Evolutionary conservation across 1,140 invertebrate species (phyloP).

Genomic region (Rhizoglyphus robini): DNA sequence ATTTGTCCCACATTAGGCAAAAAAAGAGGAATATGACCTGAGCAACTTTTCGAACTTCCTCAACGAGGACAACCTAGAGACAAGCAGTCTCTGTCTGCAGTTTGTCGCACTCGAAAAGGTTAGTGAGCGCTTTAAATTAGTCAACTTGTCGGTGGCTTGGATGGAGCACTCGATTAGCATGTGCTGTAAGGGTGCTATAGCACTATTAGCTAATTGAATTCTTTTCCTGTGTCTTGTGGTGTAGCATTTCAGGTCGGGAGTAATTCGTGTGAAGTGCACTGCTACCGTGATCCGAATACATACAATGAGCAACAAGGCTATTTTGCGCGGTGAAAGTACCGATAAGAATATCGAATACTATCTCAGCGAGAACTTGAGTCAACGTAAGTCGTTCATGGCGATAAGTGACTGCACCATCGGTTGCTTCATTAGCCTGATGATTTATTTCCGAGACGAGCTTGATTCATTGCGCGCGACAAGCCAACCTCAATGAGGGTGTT

Average conservation of each 20-base stretch:
- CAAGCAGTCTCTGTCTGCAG: conserved; percentile 28
- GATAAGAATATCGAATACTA: conserved; percentile 41
- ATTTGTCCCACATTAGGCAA: too few species aligned
- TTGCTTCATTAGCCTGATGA: background rate
- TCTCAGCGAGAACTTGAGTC: conserved; percentile 26
- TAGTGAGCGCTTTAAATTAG: too few species aligned
- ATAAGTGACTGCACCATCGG: too few species aligned
- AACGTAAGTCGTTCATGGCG: background rate
- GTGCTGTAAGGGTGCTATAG: background rate
- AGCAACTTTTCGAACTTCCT: conserved; percentile 28
- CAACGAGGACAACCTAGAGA: conserved; percentile 29
- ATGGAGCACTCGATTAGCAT: too few species aligned
- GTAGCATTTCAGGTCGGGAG: conserved; percentile 26
- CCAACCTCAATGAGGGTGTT: too few species aligned
- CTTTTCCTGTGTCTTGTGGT: background rate
- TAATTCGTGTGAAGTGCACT: conserved; percentile 30
- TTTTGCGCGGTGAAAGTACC: conserved; percentile 51
- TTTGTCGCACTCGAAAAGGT: conserved; percentile 28
- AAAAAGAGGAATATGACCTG: conserved; percentile 27
- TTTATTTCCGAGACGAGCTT: background rate
- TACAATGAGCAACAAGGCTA: conserved; percentile 66
- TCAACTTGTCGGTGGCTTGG: too few species aligned
- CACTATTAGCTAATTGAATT: conserved; percentile 8
- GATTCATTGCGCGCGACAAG: background rate
- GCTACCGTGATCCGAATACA: conserved; percentile 49